Evolutionary conservation across 1,140 invertebrate species (phyloP).

Genomic region (Melanaphis sacchari): DNA sequence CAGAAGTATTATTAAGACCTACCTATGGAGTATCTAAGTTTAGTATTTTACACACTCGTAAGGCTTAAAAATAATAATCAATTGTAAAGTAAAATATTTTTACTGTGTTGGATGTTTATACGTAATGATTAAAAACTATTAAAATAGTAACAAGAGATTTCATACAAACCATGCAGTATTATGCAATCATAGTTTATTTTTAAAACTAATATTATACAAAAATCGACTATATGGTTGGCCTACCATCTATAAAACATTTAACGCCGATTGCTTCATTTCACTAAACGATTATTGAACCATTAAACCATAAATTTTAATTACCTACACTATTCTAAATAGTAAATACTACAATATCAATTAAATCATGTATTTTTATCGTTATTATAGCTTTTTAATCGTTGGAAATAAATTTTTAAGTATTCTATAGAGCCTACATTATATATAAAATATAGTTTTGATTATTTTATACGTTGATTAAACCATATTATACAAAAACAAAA

Average conservation of each 20-base stretch:
- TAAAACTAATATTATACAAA: background rate
- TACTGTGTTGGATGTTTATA: background rate
- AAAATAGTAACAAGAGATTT: conserved; percentile 3
- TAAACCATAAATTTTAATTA: conserved; percentile 4
- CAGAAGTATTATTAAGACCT: no score
- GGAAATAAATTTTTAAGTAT: background rate
- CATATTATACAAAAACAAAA: background rate
- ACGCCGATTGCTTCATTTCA: conserved; percentile 31
- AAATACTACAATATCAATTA: background rate
- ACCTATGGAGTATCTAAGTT: background rate
- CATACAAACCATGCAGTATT: background rate
- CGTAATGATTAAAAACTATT: background rate
- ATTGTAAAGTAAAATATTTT: background rate
- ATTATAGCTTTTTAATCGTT: background rate
- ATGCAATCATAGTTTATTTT: conserved; percentile 19
- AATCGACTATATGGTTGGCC: background rate
- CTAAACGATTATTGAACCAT: background rate
- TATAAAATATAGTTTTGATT: background rate
- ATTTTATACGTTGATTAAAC: background rate
- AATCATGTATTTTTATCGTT: background rate
- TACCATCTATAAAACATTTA: conserved; percentile 34
- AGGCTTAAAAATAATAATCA: background rate
- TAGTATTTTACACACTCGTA: background rate
- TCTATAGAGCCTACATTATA: background rate
- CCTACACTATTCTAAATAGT: background rate